These are phyloP conservation scores for Tethya wilhelma DNA, from an alignment of 37 sponge, comb jelly and placozoan genomes.

Conservation along the genomic window DNA sequence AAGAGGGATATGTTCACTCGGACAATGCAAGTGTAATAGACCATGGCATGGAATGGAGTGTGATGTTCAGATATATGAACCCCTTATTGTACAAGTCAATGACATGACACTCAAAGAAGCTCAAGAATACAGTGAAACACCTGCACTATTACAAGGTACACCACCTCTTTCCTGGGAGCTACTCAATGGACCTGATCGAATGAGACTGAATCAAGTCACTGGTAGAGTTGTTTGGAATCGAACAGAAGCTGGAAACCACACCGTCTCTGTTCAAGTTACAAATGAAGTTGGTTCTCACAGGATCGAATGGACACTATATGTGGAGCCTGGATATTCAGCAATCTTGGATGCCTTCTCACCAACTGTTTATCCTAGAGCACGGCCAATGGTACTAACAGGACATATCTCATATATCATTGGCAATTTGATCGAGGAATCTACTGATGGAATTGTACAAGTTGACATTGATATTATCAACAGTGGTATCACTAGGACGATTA, in stretches of 20 bases:
- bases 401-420: not conserved
- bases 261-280: constrained; percentile 8
- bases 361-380: not conserved
- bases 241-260: constrained; percentile 43
- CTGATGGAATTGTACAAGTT: constrained; percentile 32
- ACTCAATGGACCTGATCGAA: constrained; percentile 16
- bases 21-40: constrained; percentile 20
- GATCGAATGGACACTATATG: constrained; percentile 8
- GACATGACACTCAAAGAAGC: constrained; percentile 14
- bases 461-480: constrained; percentile 16
- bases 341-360: constrained; percentile 11
- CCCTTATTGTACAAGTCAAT: constrained; percentile 8
- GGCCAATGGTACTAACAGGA: constrained; percentile 18
- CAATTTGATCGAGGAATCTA: not conserved
- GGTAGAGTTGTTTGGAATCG: constrained; percentile 17
- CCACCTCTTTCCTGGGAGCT: constrained; percentile 31
- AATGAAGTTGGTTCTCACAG: constrained; percentile 15
- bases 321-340: constrained; percentile 27
- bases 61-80: constrained; percentile 16
- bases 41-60: constrained; percentile 38
- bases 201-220: not conserved
- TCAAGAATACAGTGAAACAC: not conserved
- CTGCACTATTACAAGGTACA: constrained; percentile 20
- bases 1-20: constrained; percentile 4
- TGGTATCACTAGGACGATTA: not conserved